phyloP scores from a whole-genome alignment of 2,888 invertebrate genomes.

The Leptinotarsa juncta region DNA sequence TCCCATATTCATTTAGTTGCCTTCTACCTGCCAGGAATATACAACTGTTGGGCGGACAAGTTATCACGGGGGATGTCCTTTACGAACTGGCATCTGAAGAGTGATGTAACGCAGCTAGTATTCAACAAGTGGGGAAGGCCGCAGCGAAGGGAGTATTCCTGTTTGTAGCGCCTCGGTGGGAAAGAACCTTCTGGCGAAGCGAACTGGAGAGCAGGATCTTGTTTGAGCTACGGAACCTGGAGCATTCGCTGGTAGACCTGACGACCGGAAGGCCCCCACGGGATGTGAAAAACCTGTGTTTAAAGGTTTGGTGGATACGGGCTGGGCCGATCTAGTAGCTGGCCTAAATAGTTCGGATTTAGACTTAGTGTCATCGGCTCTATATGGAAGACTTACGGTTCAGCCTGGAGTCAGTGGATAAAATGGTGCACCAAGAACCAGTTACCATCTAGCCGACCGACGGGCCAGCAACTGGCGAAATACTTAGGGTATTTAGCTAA shows the following conservation, averaged over 20 bases:
- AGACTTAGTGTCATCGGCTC: neutral
- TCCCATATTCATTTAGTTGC: too few relatives aligned
- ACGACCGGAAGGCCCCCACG: constrained; percentile 16
- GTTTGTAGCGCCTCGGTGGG: constrained; percentile 22
- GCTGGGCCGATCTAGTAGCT: constrained; percentile 24
- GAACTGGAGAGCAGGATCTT: constrained; percentile 49
- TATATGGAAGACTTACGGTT: constrained; percentile 26
- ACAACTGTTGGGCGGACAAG: too few relatives aligned
- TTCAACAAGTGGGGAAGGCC: too few relatives aligned
- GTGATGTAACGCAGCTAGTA: too few relatives aligned
- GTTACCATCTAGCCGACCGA: neutral
- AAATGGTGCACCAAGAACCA: neutral
- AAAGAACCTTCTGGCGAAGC: constrained; percentile 52
- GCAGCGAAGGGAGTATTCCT: constrained; percentile 43
- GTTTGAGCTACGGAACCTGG: constrained; percentile 22
- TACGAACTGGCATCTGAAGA: too few relatives aligned
- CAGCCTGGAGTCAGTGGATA: constrained; percentile 29
- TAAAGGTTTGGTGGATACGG: constrained; percentile 39
- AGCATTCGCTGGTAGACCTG: constrained; percentile 27
- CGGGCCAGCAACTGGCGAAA: neutral
- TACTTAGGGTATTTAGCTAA: neutral
- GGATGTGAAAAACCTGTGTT: constrained; percentile 27
- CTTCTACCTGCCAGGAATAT: too few relatives aligned
- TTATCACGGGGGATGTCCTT: too few relatives aligned
- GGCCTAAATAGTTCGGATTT: neutral